Percentiles rank a stretch among this genome's conserved stretches.
phyloP scores from a whole-genome alignment of 2,113 vertebrate genomes.

The Malurus cyaneus region DNA sequence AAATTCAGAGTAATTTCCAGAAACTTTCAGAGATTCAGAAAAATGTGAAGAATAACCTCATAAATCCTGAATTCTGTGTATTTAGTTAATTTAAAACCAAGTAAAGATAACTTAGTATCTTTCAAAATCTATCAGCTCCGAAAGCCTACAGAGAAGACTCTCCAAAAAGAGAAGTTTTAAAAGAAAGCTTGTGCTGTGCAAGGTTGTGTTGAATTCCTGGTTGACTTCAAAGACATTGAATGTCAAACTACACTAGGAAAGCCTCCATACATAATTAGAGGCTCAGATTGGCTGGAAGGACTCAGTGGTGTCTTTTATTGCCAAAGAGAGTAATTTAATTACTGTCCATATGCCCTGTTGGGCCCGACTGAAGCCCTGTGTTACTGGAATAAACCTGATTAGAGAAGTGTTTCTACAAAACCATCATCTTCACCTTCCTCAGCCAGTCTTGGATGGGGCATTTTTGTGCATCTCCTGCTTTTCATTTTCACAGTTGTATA shows the following conservation, averaged over 20 bases:
- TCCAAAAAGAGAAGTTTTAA: neutral
- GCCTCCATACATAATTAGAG: neutral
- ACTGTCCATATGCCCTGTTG: neutral
- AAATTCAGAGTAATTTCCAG: neutral
- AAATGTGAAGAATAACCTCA: neutral
- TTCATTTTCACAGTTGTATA: neutral
- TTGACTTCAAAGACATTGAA: neutral
- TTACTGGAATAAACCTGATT: neutral
- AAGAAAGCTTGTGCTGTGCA: neutral
- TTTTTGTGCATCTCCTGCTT: neutral
- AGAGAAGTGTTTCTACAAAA: neutral
- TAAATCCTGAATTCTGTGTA: neutral
- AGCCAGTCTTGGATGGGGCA: neutral
- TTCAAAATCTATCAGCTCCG: neutral
- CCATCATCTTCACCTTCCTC: neutral
- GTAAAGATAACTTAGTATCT: neutral
- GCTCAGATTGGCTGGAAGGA: neutral
- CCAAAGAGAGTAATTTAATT: slow-evolving; percentile 33
- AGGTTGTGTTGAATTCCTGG: neutral
- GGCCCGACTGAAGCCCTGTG: neutral
- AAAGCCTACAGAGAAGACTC: neutral
- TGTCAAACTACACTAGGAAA: neutral
- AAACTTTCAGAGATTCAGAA: neutral
- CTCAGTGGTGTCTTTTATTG: neutral
- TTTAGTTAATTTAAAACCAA: neutral